A percentile compares a stretch with the other conserved stretches of the same genome.
phyloP scores from a whole-genome alignment of 2,113 vertebrate genomes.

The Notarius lentiginosus region DNA sequence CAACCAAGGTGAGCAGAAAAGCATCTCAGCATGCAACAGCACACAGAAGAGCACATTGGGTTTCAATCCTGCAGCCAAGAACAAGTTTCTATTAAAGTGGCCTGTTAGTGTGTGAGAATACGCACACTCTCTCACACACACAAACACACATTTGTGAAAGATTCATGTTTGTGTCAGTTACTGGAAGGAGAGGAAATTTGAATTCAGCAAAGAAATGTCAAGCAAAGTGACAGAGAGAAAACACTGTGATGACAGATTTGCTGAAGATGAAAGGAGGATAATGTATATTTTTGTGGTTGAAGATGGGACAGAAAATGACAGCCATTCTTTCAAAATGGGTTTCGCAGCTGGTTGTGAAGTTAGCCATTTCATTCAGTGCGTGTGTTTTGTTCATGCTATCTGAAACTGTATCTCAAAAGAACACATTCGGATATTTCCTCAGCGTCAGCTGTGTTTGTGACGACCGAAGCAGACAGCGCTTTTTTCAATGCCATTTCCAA shows the following conservation, averaged over 20 bases:
- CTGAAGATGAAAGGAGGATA: not conserved
- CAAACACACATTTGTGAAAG: not conserved
- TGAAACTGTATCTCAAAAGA: not conserved
- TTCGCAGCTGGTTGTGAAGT: not conserved
- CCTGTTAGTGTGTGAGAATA: no score
- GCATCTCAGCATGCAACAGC: no score
- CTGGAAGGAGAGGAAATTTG: not conserved
- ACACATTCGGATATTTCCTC: not conserved
- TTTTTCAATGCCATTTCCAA: conserved; percentile 4
- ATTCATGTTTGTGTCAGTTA: not conserved
- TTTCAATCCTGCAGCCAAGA: no score
- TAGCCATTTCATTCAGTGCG: not conserved
- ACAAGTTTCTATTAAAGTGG: no score
- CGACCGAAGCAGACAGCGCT: not conserved
- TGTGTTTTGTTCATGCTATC: not conserved
- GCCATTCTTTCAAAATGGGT: not conserved
- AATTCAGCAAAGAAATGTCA: not conserved
- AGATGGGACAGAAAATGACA: not conserved
- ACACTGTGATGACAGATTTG: not conserved
- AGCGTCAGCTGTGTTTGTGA: not conserved
- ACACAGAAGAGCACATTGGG: no score
- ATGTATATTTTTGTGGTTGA: not conserved
- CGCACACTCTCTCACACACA: not conserved
- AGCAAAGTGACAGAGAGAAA: not conserved
- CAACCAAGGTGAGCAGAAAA: no score